Evolutionary conservation across 2,113 vertebrate species (phyloP).

Genomic region (Amphiprion percula): DNA sequence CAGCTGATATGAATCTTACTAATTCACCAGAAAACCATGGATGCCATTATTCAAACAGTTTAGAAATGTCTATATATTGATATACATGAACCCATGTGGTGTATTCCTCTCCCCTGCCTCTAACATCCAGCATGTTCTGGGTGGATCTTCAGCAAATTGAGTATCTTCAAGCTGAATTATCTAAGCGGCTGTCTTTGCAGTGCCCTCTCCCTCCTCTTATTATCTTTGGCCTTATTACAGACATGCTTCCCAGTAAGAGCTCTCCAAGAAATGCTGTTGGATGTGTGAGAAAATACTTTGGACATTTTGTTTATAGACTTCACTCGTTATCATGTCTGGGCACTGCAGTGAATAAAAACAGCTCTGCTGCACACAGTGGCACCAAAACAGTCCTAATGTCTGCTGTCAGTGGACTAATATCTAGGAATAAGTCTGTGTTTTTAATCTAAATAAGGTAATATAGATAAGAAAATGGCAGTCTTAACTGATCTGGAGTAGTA

Average conservation of each 20-base stretch:
- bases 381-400: constrained; percentile 35
- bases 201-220: constrained; percentile 50
- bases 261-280: constrained; percentile 67
- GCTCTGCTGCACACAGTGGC: constrained; percentile 53
- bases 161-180: constrained; percentile 61
- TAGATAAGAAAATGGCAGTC: constrained; percentile 42
- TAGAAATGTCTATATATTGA: constrained; percentile 24
- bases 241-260: constrained; percentile 55
- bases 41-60: constrained; percentile 63
- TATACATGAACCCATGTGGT: constrained; percentile 22
- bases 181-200: constrained; percentile 49
- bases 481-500: constrained; percentile 6
- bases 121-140: constrained; percentile 28
- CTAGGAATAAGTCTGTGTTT: constrained; percentile 53
- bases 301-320: constrained; percentile 45
- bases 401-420: constrained; percentile 35
- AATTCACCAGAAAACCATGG: constrained; percentile 66
- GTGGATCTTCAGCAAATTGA: constrained; percentile 63
- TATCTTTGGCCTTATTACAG: constrained; percentile 69
- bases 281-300: constrained; percentile 76
- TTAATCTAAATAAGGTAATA: constrained; percentile 32
- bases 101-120: constrained; percentile 31
- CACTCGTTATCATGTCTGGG: constrained; percentile 53
- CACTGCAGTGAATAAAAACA: constrained; percentile 45
- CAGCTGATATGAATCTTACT: constrained; percentile 76